Evolutionary conservation across 2,888 invertebrate species (phyloP), one percentile per base, ranked within the genome.

Genomic region (Coleophora deauratella): DNA sequence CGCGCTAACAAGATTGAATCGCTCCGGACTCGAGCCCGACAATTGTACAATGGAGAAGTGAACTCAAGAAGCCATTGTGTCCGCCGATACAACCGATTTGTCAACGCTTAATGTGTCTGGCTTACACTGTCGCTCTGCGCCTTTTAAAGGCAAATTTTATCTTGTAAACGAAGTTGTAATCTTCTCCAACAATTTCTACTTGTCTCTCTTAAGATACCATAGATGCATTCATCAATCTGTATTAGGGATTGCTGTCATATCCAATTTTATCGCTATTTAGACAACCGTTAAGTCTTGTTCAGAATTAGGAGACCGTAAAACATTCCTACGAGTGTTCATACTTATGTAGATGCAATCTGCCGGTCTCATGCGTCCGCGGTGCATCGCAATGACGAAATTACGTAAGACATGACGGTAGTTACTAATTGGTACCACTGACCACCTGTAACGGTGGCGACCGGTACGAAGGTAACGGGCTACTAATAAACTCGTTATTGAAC

Each of bases 391-490:
- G 66, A 71, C 62, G 60, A 72, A 73, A 76, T 76, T 70, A 69
- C 62, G 59, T 61, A 64, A 67, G 59, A 62, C 62, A 65, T 61
- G 70, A 67, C 64, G 59, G 64, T 63, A 57, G 62, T 64, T 59
- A 70, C 71, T 81, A 82, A 81, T 79, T 78, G 74, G 59, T 63
- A 66, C 65, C 54, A 63, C 59, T 62, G 59, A 59, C 59, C 54
- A 51, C 53, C 54, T 54, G 60, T 66, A 56, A 57, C 52, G 27
- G 56, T 57, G 58, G 59, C 59, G 66, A 66, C 73, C 66, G 75
- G 72, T 71, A 58, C 51, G 52, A 49, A 56, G 59, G 49, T 73
- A 80, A 82, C 78, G 81, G 80, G 48, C 59, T 57, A 56, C 55
- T 62, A 50, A 51, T 57, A 66, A 71, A 75, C 73, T 77, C 60